Evolutionary conservation across 2,113 vertebrate species (phyloP), one percentile per base, ranked within the genome.

Genomic region (Proteles cristata): DNA sequence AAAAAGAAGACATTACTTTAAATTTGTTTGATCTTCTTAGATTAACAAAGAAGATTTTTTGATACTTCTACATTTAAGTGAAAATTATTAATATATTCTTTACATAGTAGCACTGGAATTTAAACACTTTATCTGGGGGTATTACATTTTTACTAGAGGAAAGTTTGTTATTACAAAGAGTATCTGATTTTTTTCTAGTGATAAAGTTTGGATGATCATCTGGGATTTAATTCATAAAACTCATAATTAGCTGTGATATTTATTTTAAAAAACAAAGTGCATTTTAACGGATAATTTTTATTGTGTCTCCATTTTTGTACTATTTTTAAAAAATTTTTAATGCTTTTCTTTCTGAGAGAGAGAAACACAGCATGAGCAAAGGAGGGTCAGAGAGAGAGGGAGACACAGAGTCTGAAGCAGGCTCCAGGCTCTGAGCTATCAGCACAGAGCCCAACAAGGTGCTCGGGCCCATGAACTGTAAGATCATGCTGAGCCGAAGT

Each of bases 21-120:
- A 93, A 89, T 98, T 98, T 98, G 96, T 97, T 98, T 88, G 73
- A 19, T 97, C 26, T 73, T 80, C 92, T 97, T 97, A 96, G 97
- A 98, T 98, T 96, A 81, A 96, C 94, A 96, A 96, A 7, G 21
- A 85, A 97, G 96, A 93, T 69, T 98, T 95, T 91, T 94, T 77
- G 97, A 2, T 1, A 17, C 61, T 95, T 98, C 96, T 90, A 97
- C 97, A 93, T 97, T 93, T 94, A 98, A 96, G 63, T 96, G 74
- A 97, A 98, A 98, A 98, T 93, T 91, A 68, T 85, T 65, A 93
- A 87, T 66, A 74, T 97, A 98, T 98, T 88, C 95, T 97, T 88
- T 98, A 63, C 90, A 66, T 96, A 97, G 88, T 79, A 89, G 63
- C 74, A 83, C 9, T 96, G 90, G 97, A 97, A 97, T 98, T 97